Percentiles rank a stretch among this genome's conserved stretches.
phyloP scores from a whole-genome alignment of 2,888 invertebrate species.

The Machimus atricapillus region DNA sequence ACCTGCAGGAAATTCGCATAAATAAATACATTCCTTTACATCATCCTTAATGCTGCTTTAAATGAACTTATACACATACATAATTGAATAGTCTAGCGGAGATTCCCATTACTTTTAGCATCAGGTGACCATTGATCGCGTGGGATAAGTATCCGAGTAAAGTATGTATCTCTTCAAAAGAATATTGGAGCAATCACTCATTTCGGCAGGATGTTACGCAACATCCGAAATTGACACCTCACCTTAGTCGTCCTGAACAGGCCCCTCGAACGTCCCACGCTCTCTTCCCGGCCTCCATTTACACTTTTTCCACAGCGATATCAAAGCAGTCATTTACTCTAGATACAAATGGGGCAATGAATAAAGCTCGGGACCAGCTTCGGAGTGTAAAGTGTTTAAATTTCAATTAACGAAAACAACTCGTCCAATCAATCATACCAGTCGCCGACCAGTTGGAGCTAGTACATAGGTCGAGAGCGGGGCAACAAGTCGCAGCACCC shows the following conservation, averaged over 20 bases:
- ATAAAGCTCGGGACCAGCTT: background rate
- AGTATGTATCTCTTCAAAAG: background rate
- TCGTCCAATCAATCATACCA: constrained; percentile 8
- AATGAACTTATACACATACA: background rate
- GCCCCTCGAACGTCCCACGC: background rate
- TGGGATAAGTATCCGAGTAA: background rate
- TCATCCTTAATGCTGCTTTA: background rate
- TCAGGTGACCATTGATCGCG: background rate
- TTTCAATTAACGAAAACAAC: constrained; percentile 29
- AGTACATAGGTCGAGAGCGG: background rate
- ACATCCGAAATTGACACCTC: background rate
- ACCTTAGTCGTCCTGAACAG: background rate
- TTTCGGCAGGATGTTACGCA: background rate
- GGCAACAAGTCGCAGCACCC: background rate
- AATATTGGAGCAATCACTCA: background rate
- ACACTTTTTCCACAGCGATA: background rate
- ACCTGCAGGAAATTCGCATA: no score
- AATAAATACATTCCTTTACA: background rate
- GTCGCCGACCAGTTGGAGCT: no score
- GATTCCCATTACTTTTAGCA: background rate
- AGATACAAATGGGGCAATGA: background rate
- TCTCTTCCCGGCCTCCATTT: background rate
- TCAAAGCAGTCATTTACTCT: background rate
- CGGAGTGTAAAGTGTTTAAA: constrained; percentile 2
- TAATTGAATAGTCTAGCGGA: background rate